Evolutionary conservation across 2,888 invertebrate genomes (phyloP), one percentile per base, ranked within the genome.

Genomic region (Amorpha juglandis): DNA sequence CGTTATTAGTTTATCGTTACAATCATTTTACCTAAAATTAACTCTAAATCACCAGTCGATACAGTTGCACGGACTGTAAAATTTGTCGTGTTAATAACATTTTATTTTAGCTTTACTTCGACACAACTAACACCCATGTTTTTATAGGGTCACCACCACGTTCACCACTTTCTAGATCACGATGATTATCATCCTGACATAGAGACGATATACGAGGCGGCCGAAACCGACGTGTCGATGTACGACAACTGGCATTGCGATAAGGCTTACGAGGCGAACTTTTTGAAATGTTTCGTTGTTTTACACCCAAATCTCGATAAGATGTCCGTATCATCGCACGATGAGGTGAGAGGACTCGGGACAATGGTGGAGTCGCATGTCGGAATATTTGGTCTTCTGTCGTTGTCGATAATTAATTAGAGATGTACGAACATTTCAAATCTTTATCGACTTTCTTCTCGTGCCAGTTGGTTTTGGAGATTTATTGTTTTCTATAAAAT

Each of bases 141-240:
- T 27, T 70, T 81, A 78, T 79, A 77, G 79, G 77, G 70, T 38
- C 58, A 65, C 48, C 58, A 58, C 58, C 33, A 58, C 58, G 58
- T 58, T 14, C 69, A 69, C 65, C 63, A 69, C 68, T 62, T 67
- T 11, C 47, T 82, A 72, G 77, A 79, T 68, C 71, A 76, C 71
- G 83, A 86, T 50, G 89, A 89, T 63, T 84, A 80, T 74, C 80
- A 88, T 72, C 92, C 92, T 75, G 91, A 91, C 68, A 89, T 91
- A 70, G 89, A 88, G 62, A 90, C 92, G 0, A 93, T 93, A 79
- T 86, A 86, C 74, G 92, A 93, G 74, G 77, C 81, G 0, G 80
- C 80, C 0, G 91, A 91, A 69, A 71, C 79, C 42, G 84, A 89
- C 53, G 72, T 74, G 9, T 75, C 79, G 12, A 70, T 80, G 71